phyloP scores from a whole-genome alignment of 1,140 invertebrate genomes.

The Anastatus disparis region DNA sequence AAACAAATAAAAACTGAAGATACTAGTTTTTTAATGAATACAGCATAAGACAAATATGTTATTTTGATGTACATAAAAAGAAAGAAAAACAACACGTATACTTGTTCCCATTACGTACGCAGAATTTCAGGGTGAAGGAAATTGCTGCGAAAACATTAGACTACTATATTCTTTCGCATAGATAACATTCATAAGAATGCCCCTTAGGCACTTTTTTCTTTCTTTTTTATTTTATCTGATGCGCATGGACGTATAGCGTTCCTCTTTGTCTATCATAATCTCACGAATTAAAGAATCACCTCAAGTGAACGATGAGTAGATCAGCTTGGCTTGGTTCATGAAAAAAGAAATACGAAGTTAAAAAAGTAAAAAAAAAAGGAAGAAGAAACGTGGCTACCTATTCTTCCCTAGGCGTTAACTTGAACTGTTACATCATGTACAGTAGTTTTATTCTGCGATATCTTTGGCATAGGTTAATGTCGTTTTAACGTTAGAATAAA shows the following conservation, averaged over 20 bases:
- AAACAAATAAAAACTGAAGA: too few species aligned
- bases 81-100: neutral
- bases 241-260: neutral
- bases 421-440: neutral
- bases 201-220: constrained; percentile 9
- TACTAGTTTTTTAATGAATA: too few species aligned
- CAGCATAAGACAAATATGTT: too few species aligned
- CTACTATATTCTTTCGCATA: neutral
- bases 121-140: constrained; percentile 16
- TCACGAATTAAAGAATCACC: neutral
- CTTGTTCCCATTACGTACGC: neutral
- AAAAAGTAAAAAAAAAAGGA: neutral
- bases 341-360: too few species aligned
- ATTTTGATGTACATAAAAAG: too few species aligned
- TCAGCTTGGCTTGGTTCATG: too few species aligned
- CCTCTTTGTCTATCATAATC: neutral
- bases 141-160: neutral
- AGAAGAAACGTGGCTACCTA: neutral
- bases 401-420: neutral
- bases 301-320: too few species aligned
- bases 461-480: neutral
- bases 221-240: constrained; percentile 24
- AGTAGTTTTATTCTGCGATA: neutral
- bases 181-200: neutral
- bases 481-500: neutral